phyloP scores from a whole-genome alignment of 2,797 vertebrate genomes.

The Limosa lapponica region DNA sequence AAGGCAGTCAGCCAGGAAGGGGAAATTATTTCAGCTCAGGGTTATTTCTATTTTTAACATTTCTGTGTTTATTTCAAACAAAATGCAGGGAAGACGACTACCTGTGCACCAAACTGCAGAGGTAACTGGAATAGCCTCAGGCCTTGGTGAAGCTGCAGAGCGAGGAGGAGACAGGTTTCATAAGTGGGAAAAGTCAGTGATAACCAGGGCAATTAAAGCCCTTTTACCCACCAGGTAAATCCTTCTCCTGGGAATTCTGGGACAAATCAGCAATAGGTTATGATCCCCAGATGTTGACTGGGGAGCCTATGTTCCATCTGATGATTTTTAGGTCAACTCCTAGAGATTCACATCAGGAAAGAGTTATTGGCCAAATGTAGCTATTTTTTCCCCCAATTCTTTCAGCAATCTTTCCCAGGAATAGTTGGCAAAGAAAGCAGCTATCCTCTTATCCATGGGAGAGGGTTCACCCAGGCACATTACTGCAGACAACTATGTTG shows the following conservation, averaged over 20 bases:
- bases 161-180: neutral
- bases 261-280: neutral
- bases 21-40: slow-evolving; percentile 5
- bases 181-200: neutral
- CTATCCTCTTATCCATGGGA: neutral
- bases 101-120: neutral
- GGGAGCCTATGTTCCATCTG: neutral
- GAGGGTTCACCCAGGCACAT: neutral
- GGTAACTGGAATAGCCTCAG: neutral
- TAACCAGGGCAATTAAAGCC: neutral
- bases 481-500: neutral
- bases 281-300: neutral
- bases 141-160: neutral
- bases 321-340: neutral
- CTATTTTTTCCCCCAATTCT: neutral
- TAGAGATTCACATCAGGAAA: neutral
- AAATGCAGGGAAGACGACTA: neutral
- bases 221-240: neutral
- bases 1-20: slow-evolving; percentile 24
- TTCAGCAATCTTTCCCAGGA: neutral
- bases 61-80: neutral
- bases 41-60: slow-evolving; percentile 33
- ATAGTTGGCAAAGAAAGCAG: neutral
- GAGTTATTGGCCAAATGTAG: neutral
- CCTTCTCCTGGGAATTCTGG: neutral